Evolutionary conservation across 2,113 vertebrate species (phyloP).

Genomic region (Microcebus tavaratra): DNA sequence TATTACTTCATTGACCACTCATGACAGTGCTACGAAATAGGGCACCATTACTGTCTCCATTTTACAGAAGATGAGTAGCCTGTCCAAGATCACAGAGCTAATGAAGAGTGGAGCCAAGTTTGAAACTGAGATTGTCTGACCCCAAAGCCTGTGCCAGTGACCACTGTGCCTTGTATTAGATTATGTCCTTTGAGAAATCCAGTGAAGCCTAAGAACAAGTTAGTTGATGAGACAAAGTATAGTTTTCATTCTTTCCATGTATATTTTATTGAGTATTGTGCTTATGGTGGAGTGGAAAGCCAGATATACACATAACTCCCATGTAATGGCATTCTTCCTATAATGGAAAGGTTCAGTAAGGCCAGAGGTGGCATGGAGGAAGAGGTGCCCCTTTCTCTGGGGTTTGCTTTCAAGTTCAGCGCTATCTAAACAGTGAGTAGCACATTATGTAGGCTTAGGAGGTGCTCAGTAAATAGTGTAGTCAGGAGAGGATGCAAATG

Average conservation of each 20-base stretch:
- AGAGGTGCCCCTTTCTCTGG: neutral
- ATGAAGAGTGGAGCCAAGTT: neutral
- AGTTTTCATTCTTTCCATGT: neutral
- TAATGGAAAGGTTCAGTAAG: neutral
- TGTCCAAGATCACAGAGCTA: neutral
- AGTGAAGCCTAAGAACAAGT: neutral
- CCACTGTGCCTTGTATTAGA: neutral
- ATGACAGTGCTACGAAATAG: rapidly evolving
- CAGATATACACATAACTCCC: neutral
- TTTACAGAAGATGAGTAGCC: neutral
- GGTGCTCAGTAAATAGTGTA: neutral
- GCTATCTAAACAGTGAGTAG: neutral
- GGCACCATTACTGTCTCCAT: neutral
- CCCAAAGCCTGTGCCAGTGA: neutral
- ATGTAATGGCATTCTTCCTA: neutral
- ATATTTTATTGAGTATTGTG: neutral
- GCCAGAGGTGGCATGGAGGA: neutral
- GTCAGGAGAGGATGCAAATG: neutral
- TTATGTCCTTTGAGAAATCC: conserved; percentile 3
- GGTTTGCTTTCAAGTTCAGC: rapidly evolving
- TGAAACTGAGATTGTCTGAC: neutral
- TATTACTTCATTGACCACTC: neutral
- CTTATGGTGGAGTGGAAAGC: neutral
- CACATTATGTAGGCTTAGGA: neutral
- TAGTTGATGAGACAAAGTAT: neutral